Conservation (phyloP, 53 echinoderm and acorn worm species). For the Actinopyga echinites region DNA sequence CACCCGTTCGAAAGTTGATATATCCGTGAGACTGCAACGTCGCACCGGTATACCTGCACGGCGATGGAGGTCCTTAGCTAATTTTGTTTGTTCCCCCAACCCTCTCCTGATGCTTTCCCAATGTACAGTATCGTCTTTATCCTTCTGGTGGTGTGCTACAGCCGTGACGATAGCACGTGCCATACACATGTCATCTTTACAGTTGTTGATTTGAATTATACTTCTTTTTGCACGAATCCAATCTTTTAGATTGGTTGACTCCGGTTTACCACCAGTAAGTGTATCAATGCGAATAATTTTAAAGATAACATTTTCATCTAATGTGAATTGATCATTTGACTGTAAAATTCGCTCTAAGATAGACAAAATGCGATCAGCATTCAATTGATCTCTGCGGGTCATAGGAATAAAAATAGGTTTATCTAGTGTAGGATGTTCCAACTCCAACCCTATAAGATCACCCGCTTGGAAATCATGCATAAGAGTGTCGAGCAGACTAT, state of each 20-base stretch:
- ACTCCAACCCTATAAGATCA: constrained; percentile 6
- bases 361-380: neutral
- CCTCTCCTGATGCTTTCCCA: neutral
- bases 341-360: neutral
- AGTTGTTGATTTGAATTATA: neutral
- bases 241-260: no score
- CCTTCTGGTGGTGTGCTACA: neutral
- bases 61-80: constrained; percentile 2
- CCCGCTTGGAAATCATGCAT: neutral
- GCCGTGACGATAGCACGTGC: constrained; percentile 15
- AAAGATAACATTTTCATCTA: neutral
- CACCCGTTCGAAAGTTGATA: neutral
- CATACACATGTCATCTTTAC: constrained; percentile 15
- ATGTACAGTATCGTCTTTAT: neutral
- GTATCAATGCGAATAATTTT: neutral
- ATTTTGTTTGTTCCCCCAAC: neutral
- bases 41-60: neutral
- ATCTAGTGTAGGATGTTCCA: neutral
- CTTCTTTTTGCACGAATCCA: neutral
- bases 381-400: constrained; percentile 3
- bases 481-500: neutral
- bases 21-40: neutral
- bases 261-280: neutral
- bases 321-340: neutral
- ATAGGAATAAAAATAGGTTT: neutral